Evolutionary conservation across 2,888 invertebrate genomes (phyloP), one percentile per base, ranked within the genome.

Genomic region (Sminthurides aquaticus): DNA sequence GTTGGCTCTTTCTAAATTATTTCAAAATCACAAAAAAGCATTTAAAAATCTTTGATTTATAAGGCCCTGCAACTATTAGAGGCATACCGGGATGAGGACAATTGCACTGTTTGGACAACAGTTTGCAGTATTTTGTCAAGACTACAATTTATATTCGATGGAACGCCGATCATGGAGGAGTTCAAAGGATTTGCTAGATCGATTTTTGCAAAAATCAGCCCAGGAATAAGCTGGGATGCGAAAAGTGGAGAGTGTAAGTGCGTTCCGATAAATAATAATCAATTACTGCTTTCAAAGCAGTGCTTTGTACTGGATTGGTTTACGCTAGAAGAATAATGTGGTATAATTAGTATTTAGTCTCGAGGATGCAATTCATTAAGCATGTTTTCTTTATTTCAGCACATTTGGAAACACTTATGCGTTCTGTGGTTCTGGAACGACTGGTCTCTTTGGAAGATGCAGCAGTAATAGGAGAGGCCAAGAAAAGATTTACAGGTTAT

Each of bases 51-150:
- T n/a, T n/a, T n/a, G n/a, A n/a, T n/a, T 49, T 26, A 34, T 11
- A 15, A 71, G 71, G n/a, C 69, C n/a, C 34, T 97, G 60, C 86
- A 88, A 76, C 82, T 96, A 22, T 86, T 93, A 77, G 84, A 87
- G 74, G 90, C 93, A 0, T 94, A 88, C 78, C 83, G 85, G 70
- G 86, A 89, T 72, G 95, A 97, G 78, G 87, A 86, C 48, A 90
- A 95, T 79, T 96, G 89, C 80, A 92, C 93, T 0, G 96, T 96
- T 0, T 97, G 96, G 96, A 88, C 86, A 3, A 87, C 87, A 0
- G 86, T 92, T 71, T 84, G 86, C 43, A 87, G 87, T 77, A 89
- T 89, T 74, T 79, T 95, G 60, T 83, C 85, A 15, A 87, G 87
- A 77, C 81, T 95, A 62, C 84, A 85, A 62, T 84, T 85, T 57